Conservation (phyloP, 2,797 vertebrate species). For the Silurus lanzhouensis region DNA sequence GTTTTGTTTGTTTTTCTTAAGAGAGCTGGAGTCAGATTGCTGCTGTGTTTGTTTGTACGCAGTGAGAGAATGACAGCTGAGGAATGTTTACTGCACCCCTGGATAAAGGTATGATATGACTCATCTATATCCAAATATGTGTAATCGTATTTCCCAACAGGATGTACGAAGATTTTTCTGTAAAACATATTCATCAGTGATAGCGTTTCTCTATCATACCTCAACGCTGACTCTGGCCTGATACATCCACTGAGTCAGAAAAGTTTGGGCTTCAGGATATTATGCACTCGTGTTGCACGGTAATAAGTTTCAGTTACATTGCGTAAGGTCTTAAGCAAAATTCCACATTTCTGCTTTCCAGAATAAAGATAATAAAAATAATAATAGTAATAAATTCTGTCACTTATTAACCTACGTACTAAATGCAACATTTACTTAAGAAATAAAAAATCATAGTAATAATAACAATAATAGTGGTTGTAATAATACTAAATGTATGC, state of each 20-base stretch:
- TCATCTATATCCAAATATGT: not conserved
- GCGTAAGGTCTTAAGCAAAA: not conserved
- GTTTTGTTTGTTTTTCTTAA: not conserved
- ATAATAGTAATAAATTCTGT: too few relatives aligned
- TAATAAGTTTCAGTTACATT: not conserved
- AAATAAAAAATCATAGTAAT: too few relatives aligned
- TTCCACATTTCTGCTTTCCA: too few relatives aligned
- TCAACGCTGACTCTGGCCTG: not conserved
- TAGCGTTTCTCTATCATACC: not conserved
- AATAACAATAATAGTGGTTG: too few relatives aligned
- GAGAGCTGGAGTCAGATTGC: not conserved
- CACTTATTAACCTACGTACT: too few relatives aligned
- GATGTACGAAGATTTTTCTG: not conserved
- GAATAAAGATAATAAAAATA: too few relatives aligned
- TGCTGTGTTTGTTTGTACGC: constrained; percentile 21
- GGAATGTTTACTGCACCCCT: constrained; percentile 75
- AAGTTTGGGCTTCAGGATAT: not conserved
- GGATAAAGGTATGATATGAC: constrained; percentile 78
- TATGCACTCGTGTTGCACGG: not conserved
- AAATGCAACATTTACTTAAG: too few relatives aligned
- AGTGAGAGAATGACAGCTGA: constrained; percentile 77
- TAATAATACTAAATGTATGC: too few relatives aligned
- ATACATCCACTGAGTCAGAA: not conserved
- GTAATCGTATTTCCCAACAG: not conserved
- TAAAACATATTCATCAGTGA: not conserved